These are phyloP conservation scores for Sussaba pulchella DNA, from an alignment of 2,888 invertebrate genomes.

Conservation along the genomic window DNA sequence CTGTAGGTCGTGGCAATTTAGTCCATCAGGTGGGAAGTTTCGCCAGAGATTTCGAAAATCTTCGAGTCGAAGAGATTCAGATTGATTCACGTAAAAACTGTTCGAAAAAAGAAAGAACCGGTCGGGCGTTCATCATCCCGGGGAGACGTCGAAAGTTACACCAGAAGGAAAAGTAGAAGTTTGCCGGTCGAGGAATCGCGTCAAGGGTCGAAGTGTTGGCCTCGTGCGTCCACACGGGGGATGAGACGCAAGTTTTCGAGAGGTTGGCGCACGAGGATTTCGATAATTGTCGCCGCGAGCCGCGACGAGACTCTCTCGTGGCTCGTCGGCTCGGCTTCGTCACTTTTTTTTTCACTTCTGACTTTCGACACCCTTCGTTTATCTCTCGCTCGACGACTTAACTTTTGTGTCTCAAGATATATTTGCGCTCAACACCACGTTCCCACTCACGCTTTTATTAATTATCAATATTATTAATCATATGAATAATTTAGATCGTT, in stretches of 20 bases:
- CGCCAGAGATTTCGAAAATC: conserved; percentile 42
- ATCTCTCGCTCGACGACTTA: conserved; percentile 17
- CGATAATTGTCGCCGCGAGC: conserved; percentile 61
- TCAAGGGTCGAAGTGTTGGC: conserved; percentile 57
- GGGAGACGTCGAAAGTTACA: conserved; percentile 60
- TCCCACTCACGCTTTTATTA: no score
- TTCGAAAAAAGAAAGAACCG: neutral
- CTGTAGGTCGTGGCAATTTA: neutral
- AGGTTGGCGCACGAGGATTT: conserved; percentile 61
- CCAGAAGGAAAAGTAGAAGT: conserved; percentile 51
- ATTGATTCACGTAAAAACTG: conserved; percentile 54
- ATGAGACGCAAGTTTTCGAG: conserved; percentile 43
- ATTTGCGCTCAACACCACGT: no score
- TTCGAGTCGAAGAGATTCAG: conserved; percentile 40
- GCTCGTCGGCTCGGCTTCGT: conserved; percentile 31
- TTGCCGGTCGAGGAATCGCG: conserved; percentile 42
- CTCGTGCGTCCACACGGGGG: conserved; percentile 44
- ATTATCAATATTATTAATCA: no score
- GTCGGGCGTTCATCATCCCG: conserved; percentile 61
- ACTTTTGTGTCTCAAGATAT: conserved; percentile 18
- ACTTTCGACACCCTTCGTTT: conserved; percentile 26
- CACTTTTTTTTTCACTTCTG: conserved; percentile 45
- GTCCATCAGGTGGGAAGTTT: conserved; percentile 31
- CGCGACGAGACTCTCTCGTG: conserved; percentile 53
- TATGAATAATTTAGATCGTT: conserved; percentile 57